phyloP scores from a whole-genome alignment of 2,888 invertebrate species.

The Pachymerium ferrugineum region DNA sequence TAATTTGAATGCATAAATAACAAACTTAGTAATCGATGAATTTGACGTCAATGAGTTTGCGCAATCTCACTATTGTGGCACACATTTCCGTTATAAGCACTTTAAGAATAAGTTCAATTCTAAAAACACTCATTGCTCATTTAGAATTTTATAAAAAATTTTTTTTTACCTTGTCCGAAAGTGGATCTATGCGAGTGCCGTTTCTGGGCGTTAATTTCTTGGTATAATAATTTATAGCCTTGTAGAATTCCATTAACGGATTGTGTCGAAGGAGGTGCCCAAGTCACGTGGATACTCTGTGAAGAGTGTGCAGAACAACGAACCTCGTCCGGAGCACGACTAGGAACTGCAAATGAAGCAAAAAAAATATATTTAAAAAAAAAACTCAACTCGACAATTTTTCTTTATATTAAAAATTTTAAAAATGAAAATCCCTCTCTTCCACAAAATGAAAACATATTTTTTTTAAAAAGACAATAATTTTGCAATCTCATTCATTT shows the following conservation, averaged over 20 bases:
- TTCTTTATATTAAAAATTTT: not conserved
- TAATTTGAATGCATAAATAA: no score
- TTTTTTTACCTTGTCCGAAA: not conserved
- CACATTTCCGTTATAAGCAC: no score
- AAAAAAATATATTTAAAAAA: not conserved
- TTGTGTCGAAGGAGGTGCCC: conserved; percentile 47
- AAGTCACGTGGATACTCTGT: conserved; percentile 46
- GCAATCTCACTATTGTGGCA: no score
- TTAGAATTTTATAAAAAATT: not conserved
- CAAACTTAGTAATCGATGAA: no score
- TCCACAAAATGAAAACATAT: no score
- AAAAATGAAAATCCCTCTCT: no score
- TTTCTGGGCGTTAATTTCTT: not conserved
- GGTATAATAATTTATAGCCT: conserved; percentile 45
- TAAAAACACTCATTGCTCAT: not conserved
- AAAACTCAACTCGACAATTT: not conserved
- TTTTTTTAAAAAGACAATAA: no score
- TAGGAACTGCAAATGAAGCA: conserved; percentile 45
- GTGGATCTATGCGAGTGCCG: not conserved
- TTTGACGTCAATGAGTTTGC: no score
- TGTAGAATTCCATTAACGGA: conserved; percentile 48
- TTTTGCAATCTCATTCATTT: no score
- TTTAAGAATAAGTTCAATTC: no score
- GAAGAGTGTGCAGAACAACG: conserved; percentile 45
- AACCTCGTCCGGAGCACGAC: conserved; percentile 47